These are phyloP conservation scores for Drosophila truncata DNA, from an alignment of 1,140 invertebrate genomes.

Conservation along the genomic window DNA sequence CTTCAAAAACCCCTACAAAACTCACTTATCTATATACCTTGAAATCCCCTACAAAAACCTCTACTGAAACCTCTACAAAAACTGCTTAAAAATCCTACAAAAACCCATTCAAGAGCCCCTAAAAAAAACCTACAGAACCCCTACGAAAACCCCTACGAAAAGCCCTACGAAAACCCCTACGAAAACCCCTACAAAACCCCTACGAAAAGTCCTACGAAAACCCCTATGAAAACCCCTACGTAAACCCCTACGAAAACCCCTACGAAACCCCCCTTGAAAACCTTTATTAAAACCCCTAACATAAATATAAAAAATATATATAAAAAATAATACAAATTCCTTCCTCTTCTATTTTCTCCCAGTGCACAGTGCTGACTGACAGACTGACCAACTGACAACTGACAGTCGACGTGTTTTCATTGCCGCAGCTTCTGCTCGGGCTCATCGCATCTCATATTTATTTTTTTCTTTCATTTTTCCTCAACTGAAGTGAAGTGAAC, in stretches of 20 bases:
- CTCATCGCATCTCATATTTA: conserved; percentile 54
- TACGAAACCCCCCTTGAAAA: background rate
- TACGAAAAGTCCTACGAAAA: fast-evolving
- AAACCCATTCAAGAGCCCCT: too few relatives aligned
- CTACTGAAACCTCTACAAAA: too few relatives aligned
- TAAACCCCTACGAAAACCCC: background rate
- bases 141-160: too few relatives aligned
- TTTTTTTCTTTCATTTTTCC: background rate
- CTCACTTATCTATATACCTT: too few relatives aligned
- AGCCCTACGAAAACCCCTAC: background rate
- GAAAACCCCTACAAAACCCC: background rate
- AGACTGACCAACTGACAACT: conserved; percentile 37
- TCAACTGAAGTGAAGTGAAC: conserved; percentile 34
- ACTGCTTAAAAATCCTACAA: fast-evolving
- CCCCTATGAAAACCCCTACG: background rate
- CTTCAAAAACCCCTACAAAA: too few relatives aligned
- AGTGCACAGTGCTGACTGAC: conserved; percentile 37
- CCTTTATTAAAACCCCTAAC: too few relatives aligned
- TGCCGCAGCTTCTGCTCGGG: conserved; percentile 75
- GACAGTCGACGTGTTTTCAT: conserved; percentile 57
- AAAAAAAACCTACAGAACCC: too few relatives aligned
- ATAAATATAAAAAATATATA: background rate
- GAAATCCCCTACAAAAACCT: background rate
- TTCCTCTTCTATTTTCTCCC: background rate
- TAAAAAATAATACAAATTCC: too few relatives aligned